A percentile compares a stretch with the other conserved stretches of the same genome.
Evolutionary conservation across 2,113 vertebrate species (phyloP).

Genomic region (Pseudorectes ferrugineus): DNA sequence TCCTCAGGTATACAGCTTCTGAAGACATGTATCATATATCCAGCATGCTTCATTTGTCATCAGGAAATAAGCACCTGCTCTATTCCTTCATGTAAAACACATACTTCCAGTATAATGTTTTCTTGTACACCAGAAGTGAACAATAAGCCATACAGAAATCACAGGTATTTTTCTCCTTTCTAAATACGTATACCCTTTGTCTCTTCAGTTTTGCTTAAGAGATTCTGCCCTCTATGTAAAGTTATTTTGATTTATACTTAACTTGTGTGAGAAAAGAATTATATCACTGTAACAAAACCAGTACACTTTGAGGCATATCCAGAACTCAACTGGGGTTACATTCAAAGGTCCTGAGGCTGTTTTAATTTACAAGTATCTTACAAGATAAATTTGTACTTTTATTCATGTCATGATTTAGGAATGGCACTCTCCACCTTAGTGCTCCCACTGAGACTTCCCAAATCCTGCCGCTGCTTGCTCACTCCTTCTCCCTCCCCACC

Average conservation of each 20-base stretch:
- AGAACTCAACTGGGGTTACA: slow-evolving; percentile 4
- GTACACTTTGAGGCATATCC: not conserved
- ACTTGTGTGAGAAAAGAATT: slow-evolving; percentile 42
- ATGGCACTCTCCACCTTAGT: not conserved
- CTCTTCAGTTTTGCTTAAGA: not conserved
- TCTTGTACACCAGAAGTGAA: not conserved
- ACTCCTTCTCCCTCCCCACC: no score
- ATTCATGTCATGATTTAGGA: not conserved
- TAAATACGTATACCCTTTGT: not conserved
- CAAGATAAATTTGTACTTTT: slow-evolving; percentile 69
- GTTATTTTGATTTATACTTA: slow-evolving; percentile 41
- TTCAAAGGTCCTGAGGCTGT: slow-evolving; percentile 75
- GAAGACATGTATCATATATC: not conserved
- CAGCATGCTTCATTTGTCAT: not conserved
- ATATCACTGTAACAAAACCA: slow-evolving; percentile 30
- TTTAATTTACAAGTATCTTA: slow-evolving; percentile 87
- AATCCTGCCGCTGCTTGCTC: not conserved
- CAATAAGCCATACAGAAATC: not conserved
- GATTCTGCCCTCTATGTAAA: not conserved
- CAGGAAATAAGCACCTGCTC: not conserved
- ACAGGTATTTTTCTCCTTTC: not conserved
- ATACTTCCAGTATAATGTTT: not conserved
- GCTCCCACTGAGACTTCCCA: not conserved
- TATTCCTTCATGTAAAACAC: not conserved
- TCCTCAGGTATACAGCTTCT: not conserved